These are phyloP conservation scores for Ariopsis seemanni DNA, from an alignment of 2,113 vertebrate species.

Conservation along the genomic window DNA sequence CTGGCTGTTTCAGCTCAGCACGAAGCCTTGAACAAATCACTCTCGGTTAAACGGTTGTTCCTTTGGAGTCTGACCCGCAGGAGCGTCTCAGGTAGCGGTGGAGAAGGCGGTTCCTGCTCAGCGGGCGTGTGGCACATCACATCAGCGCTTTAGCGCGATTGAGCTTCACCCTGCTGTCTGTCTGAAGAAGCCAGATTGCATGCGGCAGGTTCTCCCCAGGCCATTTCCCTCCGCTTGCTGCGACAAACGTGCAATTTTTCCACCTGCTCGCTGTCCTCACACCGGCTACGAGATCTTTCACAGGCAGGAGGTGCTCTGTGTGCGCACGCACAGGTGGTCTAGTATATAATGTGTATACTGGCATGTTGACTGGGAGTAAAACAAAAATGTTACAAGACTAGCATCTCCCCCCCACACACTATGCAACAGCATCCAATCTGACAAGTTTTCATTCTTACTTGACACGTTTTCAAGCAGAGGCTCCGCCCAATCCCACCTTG, in stretches of 20 bases:
- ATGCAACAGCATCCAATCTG: neutral
- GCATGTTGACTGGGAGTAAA: slow-evolving; percentile 2
- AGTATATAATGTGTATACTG: neutral
- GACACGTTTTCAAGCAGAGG: neutral
- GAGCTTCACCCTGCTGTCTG: slow-evolving; percentile 55
- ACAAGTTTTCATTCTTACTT: neutral
- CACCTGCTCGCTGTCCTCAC: slow-evolving; percentile 65
- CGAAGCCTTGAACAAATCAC: slow-evolving; percentile 1
- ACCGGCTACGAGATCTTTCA: neutral
- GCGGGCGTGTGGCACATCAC: slow-evolving; percentile 12
- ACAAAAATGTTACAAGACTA: neutral
- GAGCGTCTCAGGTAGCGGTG: neutral
- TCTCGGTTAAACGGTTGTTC: neutral
- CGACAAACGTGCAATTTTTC: slow-evolving; percentile 70
- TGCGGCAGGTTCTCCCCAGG: slow-evolving; percentile 72
- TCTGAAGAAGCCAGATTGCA: slow-evolving; percentile 69
- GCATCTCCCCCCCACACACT: neutral
- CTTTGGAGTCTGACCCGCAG: neutral
- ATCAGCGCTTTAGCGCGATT: slow-evolving; percentile 33
- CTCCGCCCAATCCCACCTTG: neutral
- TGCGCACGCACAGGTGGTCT: neutral
- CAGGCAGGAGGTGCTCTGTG: slow-evolving; percentile 36
- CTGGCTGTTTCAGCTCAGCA: slow-evolving; percentile 6
- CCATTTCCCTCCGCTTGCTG: slow-evolving; percentile 67
- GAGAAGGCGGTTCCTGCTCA: neutral